These are phyloP conservation scores for Drosophila subquinaria DNA, from an alignment of 2,888 invertebrate genomes.

Conservation along the genomic window DNA sequence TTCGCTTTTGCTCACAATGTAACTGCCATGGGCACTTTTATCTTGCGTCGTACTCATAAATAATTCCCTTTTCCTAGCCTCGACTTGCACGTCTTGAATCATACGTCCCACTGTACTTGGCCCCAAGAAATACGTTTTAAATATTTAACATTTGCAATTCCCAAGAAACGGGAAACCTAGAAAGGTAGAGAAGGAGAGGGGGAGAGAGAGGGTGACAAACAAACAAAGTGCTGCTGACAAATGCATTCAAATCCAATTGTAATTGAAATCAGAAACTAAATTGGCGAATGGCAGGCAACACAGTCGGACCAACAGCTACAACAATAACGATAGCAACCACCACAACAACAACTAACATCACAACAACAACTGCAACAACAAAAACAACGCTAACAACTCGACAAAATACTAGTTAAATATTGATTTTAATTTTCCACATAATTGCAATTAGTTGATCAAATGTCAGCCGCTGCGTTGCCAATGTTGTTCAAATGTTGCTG, in stretches of 20 bases:
- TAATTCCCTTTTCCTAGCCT: conserved; percentile 30
- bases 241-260: conserved; percentile 44
- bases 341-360: conserved; percentile 14
- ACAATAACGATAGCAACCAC: background rate
- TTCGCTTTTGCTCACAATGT: conserved; percentile 19
- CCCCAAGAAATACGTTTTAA: conserved; percentile 32
- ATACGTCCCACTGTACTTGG: background rate
- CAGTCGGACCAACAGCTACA: conserved; percentile 9
- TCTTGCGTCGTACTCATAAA: conserved; percentile 27
- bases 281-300: conserved; percentile 31
- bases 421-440: conserved; percentile 70
- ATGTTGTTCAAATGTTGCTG: conserved; percentile 6
- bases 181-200: background rate
- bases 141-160: conserved; percentile 35
- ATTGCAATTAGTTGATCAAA: conserved; percentile 68
- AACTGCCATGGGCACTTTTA: conserved; percentile 6
- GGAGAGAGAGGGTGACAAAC: background rate
- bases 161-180: conserved; percentile 1
- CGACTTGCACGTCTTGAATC: conserved; percentile 10
- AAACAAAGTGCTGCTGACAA: conserved; percentile 35
- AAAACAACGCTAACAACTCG: background rate
- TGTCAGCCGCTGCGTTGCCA: conserved; percentile 45
- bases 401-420: conserved; percentile 59
- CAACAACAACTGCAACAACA: conserved; percentile 16
- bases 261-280: conserved; percentile 56